These are phyloP conservation scores for Monoplex corrugatus DNA, from an alignment of 2,888 invertebrate genomes.

Conservation along the genomic window DNA sequence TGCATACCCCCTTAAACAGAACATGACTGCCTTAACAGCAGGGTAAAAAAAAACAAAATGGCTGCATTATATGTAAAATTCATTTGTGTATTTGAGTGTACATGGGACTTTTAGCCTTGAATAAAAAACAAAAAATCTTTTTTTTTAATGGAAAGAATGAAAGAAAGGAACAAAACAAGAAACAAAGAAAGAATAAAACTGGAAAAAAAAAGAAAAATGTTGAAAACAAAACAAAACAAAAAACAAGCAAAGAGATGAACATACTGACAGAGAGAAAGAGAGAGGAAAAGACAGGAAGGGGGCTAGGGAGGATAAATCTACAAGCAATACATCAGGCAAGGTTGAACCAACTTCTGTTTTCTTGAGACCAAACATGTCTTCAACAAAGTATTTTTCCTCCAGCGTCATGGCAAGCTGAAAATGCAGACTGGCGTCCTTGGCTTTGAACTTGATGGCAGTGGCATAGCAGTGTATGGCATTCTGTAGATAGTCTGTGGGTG, in stretches of 20 bases:
- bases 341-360: constrained; percentile 63
- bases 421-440: constrained; percentile 76
- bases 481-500: constrained; percentile 76
- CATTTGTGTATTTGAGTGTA: too few species aligned
- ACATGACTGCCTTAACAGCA: too few species aligned
- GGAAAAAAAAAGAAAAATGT: too few species aligned
- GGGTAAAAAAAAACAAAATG: too few species aligned
- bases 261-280: background rate
- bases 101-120: too few species aligned
- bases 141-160: too few species aligned
- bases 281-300: background rate
- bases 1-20: too few species aligned
- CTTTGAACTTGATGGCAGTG: constrained; percentile 76
- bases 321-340: background rate
- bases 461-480: constrained; percentile 75
- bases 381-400: constrained; percentile 79
- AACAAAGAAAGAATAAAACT: too few species aligned
- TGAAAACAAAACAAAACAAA: background rate
- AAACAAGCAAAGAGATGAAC: background rate
- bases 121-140: too few species aligned
- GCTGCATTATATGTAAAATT: background rate
- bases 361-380: constrained; percentile 78
- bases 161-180: too few species aligned
- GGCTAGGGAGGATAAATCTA: background rate
- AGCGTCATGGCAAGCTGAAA: constrained; percentile 75